These are phyloP conservation scores for Phylloscopus whistleri DNA, from an alignment of 2,113 vertebrate species.

Conservation along the genomic window DNA sequence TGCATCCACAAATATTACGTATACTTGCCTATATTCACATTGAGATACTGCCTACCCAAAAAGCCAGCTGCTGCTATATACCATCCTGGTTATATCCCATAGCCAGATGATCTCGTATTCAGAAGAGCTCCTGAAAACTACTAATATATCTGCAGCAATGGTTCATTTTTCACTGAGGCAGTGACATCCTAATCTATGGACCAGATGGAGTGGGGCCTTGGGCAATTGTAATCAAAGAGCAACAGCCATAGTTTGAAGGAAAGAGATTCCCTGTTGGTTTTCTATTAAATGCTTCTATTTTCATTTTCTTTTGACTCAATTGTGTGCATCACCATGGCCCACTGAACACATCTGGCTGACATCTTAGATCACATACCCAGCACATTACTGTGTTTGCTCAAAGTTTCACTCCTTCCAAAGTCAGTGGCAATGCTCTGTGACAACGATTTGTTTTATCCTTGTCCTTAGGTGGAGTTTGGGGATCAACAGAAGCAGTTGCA, in stretches of 20 bases:
- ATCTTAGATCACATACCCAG: not conserved
- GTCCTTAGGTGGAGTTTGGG: not conserved
- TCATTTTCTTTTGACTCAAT: slow-evolving; percentile 52
- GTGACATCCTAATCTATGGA: slow-evolving; percentile 51
- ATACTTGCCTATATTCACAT: not conserved
- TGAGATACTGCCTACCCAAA: not conserved
- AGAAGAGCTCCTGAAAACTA: slow-evolving; percentile 4
- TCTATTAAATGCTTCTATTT: slow-evolving; percentile 52
- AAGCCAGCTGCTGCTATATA: not conserved
- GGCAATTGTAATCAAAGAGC: slow-evolving; percentile 64
- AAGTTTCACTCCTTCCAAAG: slow-evolving; percentile 38
- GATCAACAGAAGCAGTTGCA: not conserved
- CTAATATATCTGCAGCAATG: slow-evolving; percentile 21
- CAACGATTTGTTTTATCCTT: not conserved
- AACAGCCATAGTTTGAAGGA: slow-evolving; percentile 24
- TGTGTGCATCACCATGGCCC: slow-evolving; percentile 48
- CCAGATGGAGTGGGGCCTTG: slow-evolving; percentile 57
- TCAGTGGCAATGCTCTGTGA: not conserved
- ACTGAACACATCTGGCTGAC: slow-evolving; percentile 54
- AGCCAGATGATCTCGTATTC: not conserved
- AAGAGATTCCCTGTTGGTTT: slow-evolving; percentile 49
- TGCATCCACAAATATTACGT: not conserved
- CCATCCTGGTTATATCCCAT: not conserved
- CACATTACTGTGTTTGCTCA: not conserved
- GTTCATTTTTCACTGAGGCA: slow-evolving; percentile 49